phyloP scores from a whole-genome alignment of 1,140 invertebrate species.

The Megathymus violae region DNA sequence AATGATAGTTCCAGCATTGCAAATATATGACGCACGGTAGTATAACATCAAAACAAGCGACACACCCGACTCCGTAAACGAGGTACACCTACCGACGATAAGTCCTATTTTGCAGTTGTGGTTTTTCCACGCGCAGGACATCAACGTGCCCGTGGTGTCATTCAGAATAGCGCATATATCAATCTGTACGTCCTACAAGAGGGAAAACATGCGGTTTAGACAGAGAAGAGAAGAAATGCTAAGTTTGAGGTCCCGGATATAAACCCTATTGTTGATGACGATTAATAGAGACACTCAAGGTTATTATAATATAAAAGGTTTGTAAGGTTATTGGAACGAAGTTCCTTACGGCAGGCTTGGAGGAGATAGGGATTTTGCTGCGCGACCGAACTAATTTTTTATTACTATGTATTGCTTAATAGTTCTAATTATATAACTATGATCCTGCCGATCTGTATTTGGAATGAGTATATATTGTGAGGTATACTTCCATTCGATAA shows the following conservation, averaged over 20 bases:
- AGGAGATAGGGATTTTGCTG: too few relatives aligned
- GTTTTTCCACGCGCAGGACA: slow-evolving; percentile 99
- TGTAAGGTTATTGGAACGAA: too few relatives aligned
- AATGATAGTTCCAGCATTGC: slow-evolving; percentile 17
- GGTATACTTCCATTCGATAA: too few relatives aligned
- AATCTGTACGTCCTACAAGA: slow-evolving; percentile 94
- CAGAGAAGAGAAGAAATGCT: slow-evolving; percentile 43
- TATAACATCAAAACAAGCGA: slow-evolving; percentile 37
- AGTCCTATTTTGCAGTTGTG: slow-evolving; percentile 96
- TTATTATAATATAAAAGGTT: too few relatives aligned
- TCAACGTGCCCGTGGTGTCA: slow-evolving; percentile 99
- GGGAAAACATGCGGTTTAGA: slow-evolving; percentile 71
- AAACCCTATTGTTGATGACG: slow-evolving; percentile 52
- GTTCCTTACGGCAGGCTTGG: too few relatives aligned
- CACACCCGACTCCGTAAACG: slow-evolving; percentile 47
- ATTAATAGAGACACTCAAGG: slow-evolving; percentile 56
- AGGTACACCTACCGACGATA: slow-evolving; percentile 91
- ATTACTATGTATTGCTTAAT: too few relatives aligned
- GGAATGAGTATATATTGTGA: too few relatives aligned
- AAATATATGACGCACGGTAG: slow-evolving; percentile 23
- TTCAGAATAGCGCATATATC: slow-evolving; percentile 98
- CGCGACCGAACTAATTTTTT: too few relatives aligned
- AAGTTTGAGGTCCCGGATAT: slow-evolving; percentile 18
- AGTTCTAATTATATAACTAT: too few relatives aligned
- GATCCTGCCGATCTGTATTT: too few relatives aligned